A percentile compares a stretch with the other conserved stretches of the same genome.
These are phyloP conservation scores for Lepidonotus clava DNA, from an alignment of 2,888 invertebrate genomes.

Conservation along the genomic window DNA sequence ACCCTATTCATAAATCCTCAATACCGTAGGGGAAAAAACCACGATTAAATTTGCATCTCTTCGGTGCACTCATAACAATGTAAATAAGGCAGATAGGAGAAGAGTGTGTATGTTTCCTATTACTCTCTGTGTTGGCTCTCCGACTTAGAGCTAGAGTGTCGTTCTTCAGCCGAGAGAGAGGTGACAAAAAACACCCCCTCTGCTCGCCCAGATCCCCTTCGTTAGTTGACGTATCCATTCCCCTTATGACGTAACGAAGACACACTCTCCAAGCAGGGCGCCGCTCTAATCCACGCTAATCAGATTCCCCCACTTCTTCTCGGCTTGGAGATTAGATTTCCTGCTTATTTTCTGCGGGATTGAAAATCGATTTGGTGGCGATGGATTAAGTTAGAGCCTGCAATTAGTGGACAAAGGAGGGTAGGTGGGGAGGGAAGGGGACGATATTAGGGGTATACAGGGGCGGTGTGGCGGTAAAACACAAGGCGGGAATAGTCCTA, in stretches of 20 bases:
- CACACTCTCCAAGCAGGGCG: neutral
- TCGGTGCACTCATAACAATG: too few relatives aligned
- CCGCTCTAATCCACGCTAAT: conserved; percentile 36
- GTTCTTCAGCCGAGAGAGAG: too few relatives aligned
- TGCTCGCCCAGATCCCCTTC: too few relatives aligned
- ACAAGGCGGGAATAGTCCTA: neutral
- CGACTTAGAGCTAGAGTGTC: too few relatives aligned
- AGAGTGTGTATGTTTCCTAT: too few relatives aligned
- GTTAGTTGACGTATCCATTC: conserved; percentile 6
- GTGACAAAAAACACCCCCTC: too few relatives aligned
- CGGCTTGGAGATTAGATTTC: conserved; percentile 37
- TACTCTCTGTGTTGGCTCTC: too few relatives aligned
- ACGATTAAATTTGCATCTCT: too few relatives aligned
- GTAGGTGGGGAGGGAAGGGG: neutral
- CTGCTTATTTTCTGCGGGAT: conserved; percentile 45
- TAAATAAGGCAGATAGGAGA: too few relatives aligned
- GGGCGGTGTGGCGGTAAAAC: neutral
- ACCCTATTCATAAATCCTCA: too few relatives aligned
- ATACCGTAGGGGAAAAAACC: too few relatives aligned
- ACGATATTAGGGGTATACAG: neutral
- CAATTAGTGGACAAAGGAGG: conserved; percentile 29
- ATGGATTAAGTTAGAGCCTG: conserved; percentile 40
- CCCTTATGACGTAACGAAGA: conserved; percentile 18
- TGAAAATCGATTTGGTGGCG: conserved; percentile 40
- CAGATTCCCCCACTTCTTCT: conserved; percentile 34